Evolutionary conservation across 2,113 vertebrate genomes (phyloP), one percentile per base, ranked within the genome.

Genomic region (Thunnus thynnus): DNA sequence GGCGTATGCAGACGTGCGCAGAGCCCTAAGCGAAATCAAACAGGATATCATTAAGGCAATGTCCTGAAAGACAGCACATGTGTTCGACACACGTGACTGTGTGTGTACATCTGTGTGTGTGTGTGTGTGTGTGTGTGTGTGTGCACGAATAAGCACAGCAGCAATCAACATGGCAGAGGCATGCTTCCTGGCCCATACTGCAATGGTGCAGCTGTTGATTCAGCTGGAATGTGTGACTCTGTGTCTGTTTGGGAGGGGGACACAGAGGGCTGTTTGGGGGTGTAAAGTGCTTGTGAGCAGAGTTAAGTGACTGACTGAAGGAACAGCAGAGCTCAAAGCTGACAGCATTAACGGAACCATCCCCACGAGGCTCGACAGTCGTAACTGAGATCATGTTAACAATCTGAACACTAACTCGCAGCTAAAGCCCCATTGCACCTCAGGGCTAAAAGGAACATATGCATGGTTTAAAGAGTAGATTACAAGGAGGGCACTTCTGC

Each of bases 191-290:
- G 73, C 67, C 69, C 5, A 63, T 20, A 4, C 58, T 88, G 87
- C 54, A 30, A 89, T 74, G 77, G 64, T 88, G 81, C 92, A 93
- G 92, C 93, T 94, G 93, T 95, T 94, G 87, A 89, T 93, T 89
- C 93, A 94, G 94, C 94, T 94, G 92, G 86, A 87, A 52, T 78
- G 54, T 20, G 71, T 65, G 67, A 77, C 64, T 52, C 48, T 69
- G 52, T 62, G 50, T 18, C 65, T 70, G 57, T 75, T 14, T 63
- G 57, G 8, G 22, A 41, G 46, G 46, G 72, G 65, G 65, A 70
- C 7, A 70, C 62, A 16, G 22, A 63, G 82, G 73, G 64, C 17
- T 70, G 64, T 62, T 58, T 18, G 51, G 66, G 73, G 66, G 56
- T 72, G 88, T 67, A 72, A 60, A 57, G 67, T 65, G 32, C 27